Conservation (phyloP, 2,888 invertebrate species). For the Parnassius smintheus region DNA sequence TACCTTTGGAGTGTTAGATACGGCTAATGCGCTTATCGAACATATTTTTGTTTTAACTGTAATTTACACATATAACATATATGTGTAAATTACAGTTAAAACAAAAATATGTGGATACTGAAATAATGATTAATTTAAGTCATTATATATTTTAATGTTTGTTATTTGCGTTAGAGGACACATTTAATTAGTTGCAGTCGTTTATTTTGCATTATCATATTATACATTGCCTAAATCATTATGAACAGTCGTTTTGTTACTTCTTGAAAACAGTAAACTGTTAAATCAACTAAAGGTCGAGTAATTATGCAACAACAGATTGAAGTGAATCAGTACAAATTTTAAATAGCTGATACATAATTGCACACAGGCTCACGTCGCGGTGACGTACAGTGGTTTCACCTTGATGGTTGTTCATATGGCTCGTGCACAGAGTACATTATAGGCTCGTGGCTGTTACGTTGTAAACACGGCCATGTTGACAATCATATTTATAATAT, state of each 20-base stretch:
- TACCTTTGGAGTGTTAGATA: constrained; percentile 47
- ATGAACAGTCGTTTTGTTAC: too few relatives aligned
- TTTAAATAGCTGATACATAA: constrained; percentile 35
- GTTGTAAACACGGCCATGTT: constrained; percentile 40
- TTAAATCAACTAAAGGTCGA: constrained; percentile 16
- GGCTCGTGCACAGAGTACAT: too few relatives aligned
- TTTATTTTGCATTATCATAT: too few relatives aligned
- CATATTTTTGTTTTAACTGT: constrained; percentile 9
- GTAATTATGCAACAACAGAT: constrained; percentile 33
- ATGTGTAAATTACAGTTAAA: too few relatives aligned
- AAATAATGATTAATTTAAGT: too few relatives aligned
- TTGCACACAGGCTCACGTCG: constrained; percentile 42
- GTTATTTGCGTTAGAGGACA: too few relatives aligned
- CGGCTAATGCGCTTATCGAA: constrained; percentile 45
- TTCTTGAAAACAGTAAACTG: too few relatives aligned
- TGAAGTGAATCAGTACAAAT: constrained; percentile 33
- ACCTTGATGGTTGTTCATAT: constrained; percentile 77
- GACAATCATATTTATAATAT: constrained; percentile 32
- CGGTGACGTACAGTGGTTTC: constrained; percentile 53
- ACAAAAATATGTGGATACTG: too few relatives aligned
- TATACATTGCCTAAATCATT: too few relatives aligned
- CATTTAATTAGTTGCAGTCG: too few relatives aligned
- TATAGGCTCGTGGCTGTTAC: constrained; percentile 57
- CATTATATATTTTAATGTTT: too few relatives aligned
- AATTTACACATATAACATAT: neutral